Conservation (phyloP, 1,140 invertebrate species). For the Theocolax elegans region DNA sequence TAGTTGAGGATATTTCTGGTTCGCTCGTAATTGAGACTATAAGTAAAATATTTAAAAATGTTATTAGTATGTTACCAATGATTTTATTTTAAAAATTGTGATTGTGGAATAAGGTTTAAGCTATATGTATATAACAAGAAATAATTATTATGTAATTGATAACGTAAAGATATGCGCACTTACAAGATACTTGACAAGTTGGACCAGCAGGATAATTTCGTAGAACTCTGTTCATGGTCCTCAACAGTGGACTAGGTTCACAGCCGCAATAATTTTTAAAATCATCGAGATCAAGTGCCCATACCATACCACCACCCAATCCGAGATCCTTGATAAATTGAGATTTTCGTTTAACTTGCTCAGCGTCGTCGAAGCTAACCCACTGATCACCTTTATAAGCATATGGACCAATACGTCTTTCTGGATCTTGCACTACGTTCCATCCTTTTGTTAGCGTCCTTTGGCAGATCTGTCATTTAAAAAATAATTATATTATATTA, state of each 20-base stretch:
- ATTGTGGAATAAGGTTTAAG: constrained; percentile 42
- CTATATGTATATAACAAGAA: neutral
- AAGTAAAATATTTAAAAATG: neutral
- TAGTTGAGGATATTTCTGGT: constrained; percentile 37
- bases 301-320: constrained; percentile 87
- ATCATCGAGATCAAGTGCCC: constrained; percentile 91
- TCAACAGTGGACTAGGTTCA: constrained; percentile 82
- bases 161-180: no score
- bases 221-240: constrained; percentile 81
- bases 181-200: constrained; percentile 55
- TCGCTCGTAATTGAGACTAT: constrained; percentile 37
- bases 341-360: constrained; percentile 71
- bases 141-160: constrained; percentile 2
- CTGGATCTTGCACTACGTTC: constrained; percentile 69
- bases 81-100: neutral
- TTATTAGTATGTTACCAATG: neutral
- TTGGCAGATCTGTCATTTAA: constrained; percentile 54
- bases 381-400: constrained; percentile 75
- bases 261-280: constrained; percentile 82
- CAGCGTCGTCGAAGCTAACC: constrained; percentile 75
- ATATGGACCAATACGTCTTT: constrained; percentile 71
- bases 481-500: neutral
- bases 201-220: constrained; percentile 71
- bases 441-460: constrained; percentile 65
- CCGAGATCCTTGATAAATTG: constrained; percentile 80